Evolutionary conservation across 2,797 vertebrate species (phyloP).

Genomic region (Danio aesculapii): DNA sequence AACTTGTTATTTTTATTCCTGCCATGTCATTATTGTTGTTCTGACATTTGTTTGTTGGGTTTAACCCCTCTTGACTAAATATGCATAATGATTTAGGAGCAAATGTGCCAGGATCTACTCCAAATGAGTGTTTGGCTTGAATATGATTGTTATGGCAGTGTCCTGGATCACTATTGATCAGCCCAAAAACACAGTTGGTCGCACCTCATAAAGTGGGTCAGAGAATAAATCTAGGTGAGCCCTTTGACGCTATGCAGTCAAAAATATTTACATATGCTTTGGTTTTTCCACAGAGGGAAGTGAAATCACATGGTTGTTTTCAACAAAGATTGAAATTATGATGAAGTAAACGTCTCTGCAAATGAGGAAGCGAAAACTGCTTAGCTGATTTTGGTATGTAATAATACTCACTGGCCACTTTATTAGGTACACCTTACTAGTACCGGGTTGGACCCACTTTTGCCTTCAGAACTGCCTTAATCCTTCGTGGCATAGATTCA

Average conservation of each 20-base stretch:
- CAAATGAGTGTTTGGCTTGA: background rate
- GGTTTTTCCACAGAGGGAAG: conserved; percentile 7
- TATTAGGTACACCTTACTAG: no score
- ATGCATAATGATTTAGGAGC: background rate
- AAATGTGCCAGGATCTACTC: background rate
- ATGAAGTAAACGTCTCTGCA: conserved; percentile 22
- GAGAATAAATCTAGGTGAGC: conserved; percentile 6
- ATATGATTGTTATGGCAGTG: background rate
- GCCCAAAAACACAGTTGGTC: conserved; percentile 57
- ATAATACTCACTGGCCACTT: no score
- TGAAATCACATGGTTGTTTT: conserved; percentile 3
- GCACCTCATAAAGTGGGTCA: conserved; percentile 44
- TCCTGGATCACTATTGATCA: conserved; percentile 19
- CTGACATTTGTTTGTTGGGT: background rate
- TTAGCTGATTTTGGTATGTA: no score
- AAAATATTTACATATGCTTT: conserved; percentile 36
- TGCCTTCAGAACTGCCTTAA: no score
- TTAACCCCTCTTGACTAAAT: background rate
- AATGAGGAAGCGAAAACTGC: conserved; percentile 13
- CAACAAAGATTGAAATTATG: conserved; percentile 4
- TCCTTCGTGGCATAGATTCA: no score
- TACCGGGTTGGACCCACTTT: no score
- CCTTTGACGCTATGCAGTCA: background rate
- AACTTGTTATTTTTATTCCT: conserved; percentile 22
- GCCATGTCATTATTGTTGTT: conserved; percentile 29